A percentile compares a stretch with the other conserved stretches of the same genome.
phyloP scores from a whole-genome alignment of 2,888 invertebrate genomes.

The Phortica magna region DNA sequence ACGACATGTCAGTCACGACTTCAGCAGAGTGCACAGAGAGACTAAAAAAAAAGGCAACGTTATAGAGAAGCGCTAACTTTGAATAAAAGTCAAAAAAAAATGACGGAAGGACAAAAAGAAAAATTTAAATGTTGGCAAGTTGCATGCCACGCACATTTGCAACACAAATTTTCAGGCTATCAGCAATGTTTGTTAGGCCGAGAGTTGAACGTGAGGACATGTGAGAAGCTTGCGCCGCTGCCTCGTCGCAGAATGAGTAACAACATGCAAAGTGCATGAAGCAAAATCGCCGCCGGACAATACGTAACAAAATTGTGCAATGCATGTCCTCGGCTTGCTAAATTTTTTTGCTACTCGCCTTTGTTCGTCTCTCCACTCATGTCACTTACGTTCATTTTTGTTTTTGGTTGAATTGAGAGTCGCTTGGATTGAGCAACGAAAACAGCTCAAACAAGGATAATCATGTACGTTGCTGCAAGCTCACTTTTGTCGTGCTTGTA shows the following conservation, averaged over 20 bases:
- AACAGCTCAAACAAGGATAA: slow-evolving; percentile 65
- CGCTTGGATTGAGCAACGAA: slow-evolving; percentile 21
- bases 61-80: slow-evolving; percentile 28
- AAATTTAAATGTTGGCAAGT: background rate
- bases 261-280: slow-evolving; percentile 48
- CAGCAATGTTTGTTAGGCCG: slow-evolving; percentile 52
- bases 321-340: slow-evolving; percentile 37
- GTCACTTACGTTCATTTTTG: background rate
- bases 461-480: slow-evolving; percentile 64
- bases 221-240: slow-evolving; percentile 34
- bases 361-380: slow-evolving; percentile 20
- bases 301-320: slow-evolving; percentile 70
- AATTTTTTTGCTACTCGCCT: background rate
- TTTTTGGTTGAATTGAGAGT: background rate
- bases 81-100: background rate
- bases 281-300: slow-evolving; percentile 69
- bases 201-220: slow-evolving; percentile 30
- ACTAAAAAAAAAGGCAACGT: background rate
- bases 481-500: background rate
- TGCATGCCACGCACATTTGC: slow-evolving; percentile 57
- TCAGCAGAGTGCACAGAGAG: background rate
- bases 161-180: slow-evolving; percentile 68
- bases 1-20: background rate
- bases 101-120: background rate
- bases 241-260: background rate